phyloP scores from a whole-genome alignment of 2,797 vertebrate genomes.

The Melanotaenia pygmaea region DNA sequence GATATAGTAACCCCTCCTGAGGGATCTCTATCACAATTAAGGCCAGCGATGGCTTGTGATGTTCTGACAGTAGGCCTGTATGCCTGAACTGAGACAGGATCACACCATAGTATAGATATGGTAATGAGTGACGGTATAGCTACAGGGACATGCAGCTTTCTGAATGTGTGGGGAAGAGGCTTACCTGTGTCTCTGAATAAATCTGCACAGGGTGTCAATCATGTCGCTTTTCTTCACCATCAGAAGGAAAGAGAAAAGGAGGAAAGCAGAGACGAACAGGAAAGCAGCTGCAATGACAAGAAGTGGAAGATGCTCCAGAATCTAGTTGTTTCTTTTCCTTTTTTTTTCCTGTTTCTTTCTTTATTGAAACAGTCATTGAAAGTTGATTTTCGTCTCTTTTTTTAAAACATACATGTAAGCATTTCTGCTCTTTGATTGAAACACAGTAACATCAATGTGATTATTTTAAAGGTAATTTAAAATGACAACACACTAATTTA shows the following conservation, averaged over 20 bases:
- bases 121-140: conserved; percentile 69
- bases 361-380: neutral
- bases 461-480: neutral
- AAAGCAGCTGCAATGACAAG: conserved; percentile 30
- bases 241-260: conserved; percentile 34
- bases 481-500: neutral
- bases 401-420: neutral
- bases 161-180: conserved; percentile 51
- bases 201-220: conserved; percentile 69
- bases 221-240: conserved; percentile 55
- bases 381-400: neutral
- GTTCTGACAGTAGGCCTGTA: conserved; percentile 66
- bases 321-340: conserved; percentile 29
- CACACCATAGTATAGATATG: conserved; percentile 64
- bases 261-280: conserved; percentile 15
- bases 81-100: conserved; percentile 62
- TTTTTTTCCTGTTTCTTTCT: neutral
- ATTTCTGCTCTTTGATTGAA: neutral
- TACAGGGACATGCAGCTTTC: conserved; percentile 44
- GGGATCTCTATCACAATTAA: conserved; percentile 66
- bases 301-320: conserved; percentile 36
- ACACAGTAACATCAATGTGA: too few species aligned
- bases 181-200: conserved; percentile 71
- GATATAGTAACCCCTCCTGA: conserved; percentile 46
- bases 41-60: conserved; percentile 62